Evolutionary conservation across 2,797 vertebrate species (phyloP).

Genomic region (Eulemur rubriventer): DNA sequence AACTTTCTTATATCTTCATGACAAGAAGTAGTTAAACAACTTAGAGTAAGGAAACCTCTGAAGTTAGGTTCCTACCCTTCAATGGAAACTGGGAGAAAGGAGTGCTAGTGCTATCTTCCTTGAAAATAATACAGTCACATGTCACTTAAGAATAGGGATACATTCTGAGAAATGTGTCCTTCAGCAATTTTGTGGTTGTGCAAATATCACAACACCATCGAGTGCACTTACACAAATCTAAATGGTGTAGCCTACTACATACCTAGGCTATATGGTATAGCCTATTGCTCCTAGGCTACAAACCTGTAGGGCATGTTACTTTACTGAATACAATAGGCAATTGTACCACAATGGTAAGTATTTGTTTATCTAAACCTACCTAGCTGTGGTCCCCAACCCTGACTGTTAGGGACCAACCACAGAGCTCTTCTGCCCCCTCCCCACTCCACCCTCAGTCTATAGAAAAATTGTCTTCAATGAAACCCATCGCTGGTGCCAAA

Average conservation of each 20-base stretch:
- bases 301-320: background rate
- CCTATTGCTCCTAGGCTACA: background rate
- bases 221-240: background rate
- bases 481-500: no score
- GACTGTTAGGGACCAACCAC: no score
- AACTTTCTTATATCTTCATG: background rate
- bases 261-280: background rate
- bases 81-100: background rate
- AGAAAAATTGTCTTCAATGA: no score
- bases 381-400: no score
- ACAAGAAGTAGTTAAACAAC: background rate
- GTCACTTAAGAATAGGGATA: background rate
- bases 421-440: no score
- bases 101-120: background rate
- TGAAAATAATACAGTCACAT: background rate
- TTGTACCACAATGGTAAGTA: background rate
- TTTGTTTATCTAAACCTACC: background rate
- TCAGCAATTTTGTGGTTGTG: no score
- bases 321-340: background rate
- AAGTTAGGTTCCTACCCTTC: background rate
- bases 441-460: no score
- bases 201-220: background rate
- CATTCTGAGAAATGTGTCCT: background rate
- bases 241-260: background rate
- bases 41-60: background rate